Evolutionary conservation across 1,140 invertebrate genomes (phyloP).

Genomic region (Drosophila azteca): DNA sequence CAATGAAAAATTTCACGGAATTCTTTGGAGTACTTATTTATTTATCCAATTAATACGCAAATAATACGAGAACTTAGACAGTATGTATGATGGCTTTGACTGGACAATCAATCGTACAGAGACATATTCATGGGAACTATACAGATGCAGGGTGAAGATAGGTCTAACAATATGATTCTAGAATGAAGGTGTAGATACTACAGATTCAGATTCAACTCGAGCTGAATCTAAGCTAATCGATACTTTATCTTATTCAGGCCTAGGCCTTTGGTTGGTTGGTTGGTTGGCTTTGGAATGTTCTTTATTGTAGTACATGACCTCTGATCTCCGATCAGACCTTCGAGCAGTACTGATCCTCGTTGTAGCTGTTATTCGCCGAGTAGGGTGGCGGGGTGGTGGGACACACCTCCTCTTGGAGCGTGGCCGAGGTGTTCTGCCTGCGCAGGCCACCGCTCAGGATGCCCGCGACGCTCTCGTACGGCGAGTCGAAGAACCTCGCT

Average conservation of each 20-base stretch:
- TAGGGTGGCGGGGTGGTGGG: conserved; percentile 71
- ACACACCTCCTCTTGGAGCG: conserved; percentile 70
- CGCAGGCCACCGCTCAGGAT: conserved; percentile 39
- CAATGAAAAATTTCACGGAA: not conserved
- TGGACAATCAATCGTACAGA: not conserved
- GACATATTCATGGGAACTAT: conserved; percentile 26
- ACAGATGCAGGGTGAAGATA: conserved; percentile 20
- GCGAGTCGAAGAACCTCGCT: conserved; percentile 51
- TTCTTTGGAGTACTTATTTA: conserved; percentile 17
- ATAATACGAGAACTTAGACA: conserved; percentile 31
- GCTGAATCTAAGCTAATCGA: not conserved
- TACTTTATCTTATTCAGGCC: conserved; percentile 23
- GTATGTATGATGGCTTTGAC: conserved; percentile 1
- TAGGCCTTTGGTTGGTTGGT: conserved; percentile 7
- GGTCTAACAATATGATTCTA: conserved; percentile 12
- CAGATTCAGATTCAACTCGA: conserved; percentile 12
- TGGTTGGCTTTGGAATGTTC: conserved; percentile 57
- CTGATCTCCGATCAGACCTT: conserved; percentile 43
- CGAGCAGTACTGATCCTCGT: conserved; percentile 68
- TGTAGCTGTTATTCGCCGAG: conserved; percentile 53
- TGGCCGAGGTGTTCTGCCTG: conserved; percentile 67
- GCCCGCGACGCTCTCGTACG: not conserved
- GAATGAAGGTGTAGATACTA: conserved; percentile 13
- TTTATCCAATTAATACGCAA: conserved; percentile 21
- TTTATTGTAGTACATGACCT: not conserved